Evolutionary conservation across 2,113 vertebrate genomes (phyloP).

Genomic region (Corythaeola cristata): DNA sequence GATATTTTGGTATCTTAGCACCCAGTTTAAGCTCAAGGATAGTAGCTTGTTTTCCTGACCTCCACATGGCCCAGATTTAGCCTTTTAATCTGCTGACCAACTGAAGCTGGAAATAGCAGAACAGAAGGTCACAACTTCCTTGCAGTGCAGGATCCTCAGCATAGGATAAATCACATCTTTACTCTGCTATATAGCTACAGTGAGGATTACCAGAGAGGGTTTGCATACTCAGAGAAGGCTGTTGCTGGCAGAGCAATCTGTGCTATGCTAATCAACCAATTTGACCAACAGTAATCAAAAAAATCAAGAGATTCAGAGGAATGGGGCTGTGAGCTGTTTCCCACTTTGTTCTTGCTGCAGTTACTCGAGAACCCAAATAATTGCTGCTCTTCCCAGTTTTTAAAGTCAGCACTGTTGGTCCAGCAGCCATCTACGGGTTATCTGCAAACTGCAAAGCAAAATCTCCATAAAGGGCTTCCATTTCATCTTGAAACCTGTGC

Average conservation of each 20-base stretch:
- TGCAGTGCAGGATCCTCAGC: not conserved
- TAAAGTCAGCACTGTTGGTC: not conserved
- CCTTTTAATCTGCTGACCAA: slow-evolving; percentile 13
- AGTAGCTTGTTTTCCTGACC: not conserved
- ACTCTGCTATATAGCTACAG: not conserved
- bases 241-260: not conserved
- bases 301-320: not conserved
- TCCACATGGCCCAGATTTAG: not conserved
- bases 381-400: not conserved
- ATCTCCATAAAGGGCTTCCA: not conserved
- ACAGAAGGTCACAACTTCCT: not conserved
- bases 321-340: not conserved
- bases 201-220: not conserved
- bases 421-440: not conserved
- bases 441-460: not conserved
- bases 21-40: not conserved
- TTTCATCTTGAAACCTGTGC: not conserved
- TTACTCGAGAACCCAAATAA: not conserved
- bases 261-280: not conserved
- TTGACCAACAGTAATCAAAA: not conserved
- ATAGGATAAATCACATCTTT: not conserved
- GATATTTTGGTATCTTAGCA: not conserved
- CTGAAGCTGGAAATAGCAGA: not conserved
- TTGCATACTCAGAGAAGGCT: not conserved
- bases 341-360: not conserved